Evolutionary conservation across 2,888 invertebrate species (phyloP), one percentile per base, ranked within the genome.

Genomic region (Opisthograptis luteolata): DNA sequence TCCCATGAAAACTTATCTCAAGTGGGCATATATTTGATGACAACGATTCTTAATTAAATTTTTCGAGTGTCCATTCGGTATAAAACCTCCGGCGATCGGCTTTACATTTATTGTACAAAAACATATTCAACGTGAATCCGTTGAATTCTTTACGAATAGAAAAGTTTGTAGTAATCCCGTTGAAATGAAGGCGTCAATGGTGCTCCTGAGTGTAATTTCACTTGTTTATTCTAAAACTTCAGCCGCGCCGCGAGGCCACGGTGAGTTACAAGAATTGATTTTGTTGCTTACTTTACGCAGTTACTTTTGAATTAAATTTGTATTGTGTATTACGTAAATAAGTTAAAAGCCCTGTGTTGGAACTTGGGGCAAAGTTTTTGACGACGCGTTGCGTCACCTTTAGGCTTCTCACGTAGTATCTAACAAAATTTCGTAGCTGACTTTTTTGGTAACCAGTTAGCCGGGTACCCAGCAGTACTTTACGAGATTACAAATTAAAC

Each of bases 141-240:
- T 54, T 49, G 52, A 58, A 55, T 58, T 58, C 64, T 60, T 62
- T 44, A 54, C 28, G 47, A 45, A 59, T 39, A 59, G 55, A 51
- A 62, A 62, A 62, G 9, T 49, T 43, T 31, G 32, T 4, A 12
- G 45, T 60, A 64, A 50, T 64, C 64, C 45, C 36, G 34, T 15
- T 27, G 68, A 67, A 70, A 81, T 82, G 81, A 82, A 78, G 63
- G 65, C 60, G 42, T 68, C 77, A 57, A 60, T 77, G 41, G 64
- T 74, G 20, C 56, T 78, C 47, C 68, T 69, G 61, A 64, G 70
- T 64, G 49, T 76, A 17, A 60, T 79, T 62, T 66, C 70, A 13
- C 36, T 79, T 49, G 73, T 69, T 56, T 77, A 73, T 60, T 68
- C 72, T 42, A 78, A 75, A 71, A 69, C 61, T 65, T 70, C 76